Percentiles rank a stretch among this genome's conserved stretches.
These are phyloP conservation scores for Microtus montanus DNA, from an alignment of 2,113 vertebrate genomes.

Conservation along the genomic window DNA sequence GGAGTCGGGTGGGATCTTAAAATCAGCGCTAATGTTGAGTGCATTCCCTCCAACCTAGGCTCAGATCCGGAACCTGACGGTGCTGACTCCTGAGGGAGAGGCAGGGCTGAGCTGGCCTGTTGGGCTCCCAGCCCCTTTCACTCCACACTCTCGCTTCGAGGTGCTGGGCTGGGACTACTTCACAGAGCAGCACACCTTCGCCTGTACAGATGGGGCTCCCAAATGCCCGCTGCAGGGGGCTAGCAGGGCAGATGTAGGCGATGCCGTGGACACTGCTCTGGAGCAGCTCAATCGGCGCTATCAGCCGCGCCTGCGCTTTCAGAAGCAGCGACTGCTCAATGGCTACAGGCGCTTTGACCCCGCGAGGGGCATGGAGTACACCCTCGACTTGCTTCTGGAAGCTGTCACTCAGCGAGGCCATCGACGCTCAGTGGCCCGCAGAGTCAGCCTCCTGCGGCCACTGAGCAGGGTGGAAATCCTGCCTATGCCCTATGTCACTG, in stretches of 20 bases:
- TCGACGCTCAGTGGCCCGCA: constrained; percentile 90
- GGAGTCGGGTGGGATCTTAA: not conserved
- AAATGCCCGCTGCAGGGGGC: constrained; percentile 95
- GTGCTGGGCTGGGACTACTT: constrained; percentile 98
- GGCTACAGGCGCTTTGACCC: constrained; percentile 97
- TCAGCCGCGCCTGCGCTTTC: constrained; percentile 94
- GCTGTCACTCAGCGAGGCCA: constrained; percentile 94
- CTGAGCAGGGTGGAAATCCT: constrained; percentile 95
- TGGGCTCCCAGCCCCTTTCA: constrained; percentile 94
- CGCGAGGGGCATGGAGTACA: constrained; percentile 96
- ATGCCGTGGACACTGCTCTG: constrained; percentile 90
- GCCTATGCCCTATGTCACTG: constrained; percentile 97
- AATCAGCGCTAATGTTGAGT: not conserved
- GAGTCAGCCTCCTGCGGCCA: constrained; percentile 93
- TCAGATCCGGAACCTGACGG: constrained; percentile 96
- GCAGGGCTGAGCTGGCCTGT: constrained; percentile 93
- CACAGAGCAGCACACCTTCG: constrained; percentile 95
- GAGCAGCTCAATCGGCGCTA: constrained; percentile 93
- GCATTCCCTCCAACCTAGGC: constrained; percentile 83
- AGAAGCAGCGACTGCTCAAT: constrained; percentile 91
- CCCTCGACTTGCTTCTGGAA: constrained; percentile 94
- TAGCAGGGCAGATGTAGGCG: constrained; percentile 88
- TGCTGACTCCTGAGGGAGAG: constrained; percentile 92
- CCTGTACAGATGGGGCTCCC: constrained; percentile 91
- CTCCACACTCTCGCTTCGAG: constrained; percentile 94